Conservation (phyloP, 2,113 vertebrate species). For the Herpailurus yagouaroundi region DNA sequence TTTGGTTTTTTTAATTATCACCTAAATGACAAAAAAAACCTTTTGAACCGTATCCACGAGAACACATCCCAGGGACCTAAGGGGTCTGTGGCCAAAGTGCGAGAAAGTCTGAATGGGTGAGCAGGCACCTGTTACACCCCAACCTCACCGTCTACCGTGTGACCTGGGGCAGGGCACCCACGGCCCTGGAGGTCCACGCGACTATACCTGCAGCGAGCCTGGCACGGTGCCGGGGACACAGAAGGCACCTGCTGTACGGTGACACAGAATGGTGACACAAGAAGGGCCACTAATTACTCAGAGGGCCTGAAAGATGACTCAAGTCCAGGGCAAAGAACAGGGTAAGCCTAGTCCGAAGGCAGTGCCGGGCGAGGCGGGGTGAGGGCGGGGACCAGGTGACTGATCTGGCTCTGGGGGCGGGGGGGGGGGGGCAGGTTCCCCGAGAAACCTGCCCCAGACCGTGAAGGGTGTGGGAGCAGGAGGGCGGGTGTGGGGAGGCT, state of each 20-base stretch:
- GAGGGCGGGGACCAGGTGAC: neutral
- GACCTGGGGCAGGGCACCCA: neutral
- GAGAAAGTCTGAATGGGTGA: neutral
- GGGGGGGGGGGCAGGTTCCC: too few relatives aligned
- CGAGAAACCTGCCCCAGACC: fast-evolving
- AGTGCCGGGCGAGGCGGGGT: fast-evolving
- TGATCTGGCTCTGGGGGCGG: neutral
- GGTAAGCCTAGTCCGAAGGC: too few relatives aligned
- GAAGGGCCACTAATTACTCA: neutral
- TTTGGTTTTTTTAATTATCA: neutral
- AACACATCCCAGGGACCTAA: neutral
- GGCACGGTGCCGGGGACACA: neutral
- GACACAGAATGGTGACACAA: neutral
- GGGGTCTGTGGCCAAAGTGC: neutral
- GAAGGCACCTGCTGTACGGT: neutral
- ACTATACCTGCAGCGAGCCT: fast-evolving
- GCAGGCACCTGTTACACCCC: neutral
- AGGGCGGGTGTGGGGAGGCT: neutral
- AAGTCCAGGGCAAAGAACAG: neutral
- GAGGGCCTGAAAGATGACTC: too few relatives aligned
- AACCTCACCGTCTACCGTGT: too few relatives aligned
- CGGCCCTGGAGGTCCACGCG: neutral
- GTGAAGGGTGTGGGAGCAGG: fast-evolving
- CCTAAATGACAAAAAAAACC: neutral
- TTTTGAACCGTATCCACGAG: neutral